Base-by-base conservation (phyloP, 2,888 invertebrate genomes). In the Stenotaenia linearis region DNA sequence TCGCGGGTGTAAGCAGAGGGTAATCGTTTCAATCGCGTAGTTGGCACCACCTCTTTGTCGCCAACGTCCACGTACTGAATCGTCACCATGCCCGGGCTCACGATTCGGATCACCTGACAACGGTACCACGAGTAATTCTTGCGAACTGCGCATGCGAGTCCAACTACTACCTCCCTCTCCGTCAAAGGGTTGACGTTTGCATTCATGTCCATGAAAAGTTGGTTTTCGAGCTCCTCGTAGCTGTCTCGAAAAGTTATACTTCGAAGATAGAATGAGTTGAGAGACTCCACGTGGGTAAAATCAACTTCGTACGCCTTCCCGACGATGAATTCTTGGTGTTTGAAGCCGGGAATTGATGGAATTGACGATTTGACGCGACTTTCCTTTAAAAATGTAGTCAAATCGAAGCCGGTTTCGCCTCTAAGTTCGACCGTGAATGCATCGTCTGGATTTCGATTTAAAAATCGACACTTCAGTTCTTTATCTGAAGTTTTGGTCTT, bases 31-130 rank as follows among this genome's bases (percentile, higher is more conserved):
- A 77, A 23, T 1, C 37, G 28, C 6, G 23, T 23, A 7, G 35
- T n/a, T 12, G 23, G 28, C 21, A 37, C 23, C 1, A 37, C 30
- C 1, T 77, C 77, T 9, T 5, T 15, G 40, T 77, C 18, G 30
- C 78, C 78, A 45, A 23, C 10, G 28, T 78, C 78, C 28, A 78
- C 56, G 35, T 15, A 78, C 5, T 56, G 45, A 28, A 78, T 28
- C n/a, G 5, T n/a, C n/a, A 78, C 56, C 25, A 32, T 15, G 10
- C 23, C 45, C 1, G 37, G 23, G 56, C 9, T 45, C n/a, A 50
- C 23, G n/a, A 37, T 77, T 56, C 25, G 21, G 5, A 30, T 15
- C 18, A 78, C 56, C n/a, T 50, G 28, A 56, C 45, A 25, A 9
- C 78, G 18, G 28, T 78, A 56, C 78, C 78, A 78, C 18, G 30